phyloP scores from a whole-genome alignment of 1,140 invertebrate species.

The Megalopta genalis region DNA sequence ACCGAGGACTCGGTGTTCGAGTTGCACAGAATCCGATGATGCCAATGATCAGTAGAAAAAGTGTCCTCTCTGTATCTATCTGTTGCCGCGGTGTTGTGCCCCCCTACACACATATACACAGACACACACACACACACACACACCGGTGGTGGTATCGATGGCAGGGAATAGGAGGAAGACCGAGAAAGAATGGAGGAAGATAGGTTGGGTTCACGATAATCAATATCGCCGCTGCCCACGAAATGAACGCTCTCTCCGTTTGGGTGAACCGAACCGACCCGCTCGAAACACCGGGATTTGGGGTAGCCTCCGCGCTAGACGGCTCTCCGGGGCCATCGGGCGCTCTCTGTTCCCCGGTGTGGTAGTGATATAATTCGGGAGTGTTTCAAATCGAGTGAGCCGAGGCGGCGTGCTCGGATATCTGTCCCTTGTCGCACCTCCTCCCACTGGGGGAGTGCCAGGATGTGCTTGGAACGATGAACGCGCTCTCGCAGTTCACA shows the following conservation, averaged over 20 bases:
- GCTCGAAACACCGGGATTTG: background rate
- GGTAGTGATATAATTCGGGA: conserved; percentile 60
- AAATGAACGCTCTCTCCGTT: conserved; percentile 7
- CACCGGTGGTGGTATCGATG: background rate
- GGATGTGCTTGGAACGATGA: conserved; percentile 79
- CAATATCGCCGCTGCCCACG: conserved; percentile 34
- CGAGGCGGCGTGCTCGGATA: conserved; percentile 59
- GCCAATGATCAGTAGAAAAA: background rate
- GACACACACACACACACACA: too few relatives aligned
- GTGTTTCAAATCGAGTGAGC: conserved; percentile 43
- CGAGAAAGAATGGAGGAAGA: conserved; percentile 14
- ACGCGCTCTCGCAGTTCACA: conserved; percentile 69
- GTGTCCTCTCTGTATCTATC: background rate
- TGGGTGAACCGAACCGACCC: background rate
- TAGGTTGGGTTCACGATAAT: conserved; percentile 29
- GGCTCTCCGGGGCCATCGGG: background rate
- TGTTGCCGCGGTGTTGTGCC: too few relatives aligned
- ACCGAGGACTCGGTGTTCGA: background rate
- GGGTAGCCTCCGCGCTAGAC: conserved; percentile 11
- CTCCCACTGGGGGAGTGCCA: conserved; percentile 78
- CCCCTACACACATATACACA: background rate
- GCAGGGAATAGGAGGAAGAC: background rate
- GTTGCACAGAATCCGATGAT: background rate
- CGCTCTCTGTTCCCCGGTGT: conserved; percentile 17
- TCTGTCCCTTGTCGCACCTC: conserved; percentile 72